A percentile compares a stretch with the other conserved stretches of the same genome.
These are phyloP conservation scores for Nixonia krombeini DNA, from an alignment of 1,140 invertebrate species.

Conservation along the genomic window DNA sequence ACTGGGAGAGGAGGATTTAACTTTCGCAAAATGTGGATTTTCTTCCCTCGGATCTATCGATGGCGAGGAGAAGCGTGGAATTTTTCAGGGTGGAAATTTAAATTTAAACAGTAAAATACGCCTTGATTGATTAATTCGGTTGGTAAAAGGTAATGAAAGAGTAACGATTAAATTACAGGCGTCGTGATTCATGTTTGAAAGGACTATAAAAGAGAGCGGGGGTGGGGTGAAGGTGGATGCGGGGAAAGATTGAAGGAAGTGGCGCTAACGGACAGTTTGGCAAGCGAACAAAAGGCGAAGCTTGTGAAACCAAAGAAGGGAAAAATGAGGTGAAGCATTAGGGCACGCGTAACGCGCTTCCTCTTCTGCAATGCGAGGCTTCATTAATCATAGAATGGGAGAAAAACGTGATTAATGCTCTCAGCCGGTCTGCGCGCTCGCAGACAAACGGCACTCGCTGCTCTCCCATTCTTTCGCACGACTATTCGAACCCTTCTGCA, in stretches of 20 bases:
- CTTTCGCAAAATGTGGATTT: too few species aligned
- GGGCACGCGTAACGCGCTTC: conserved; percentile 1
- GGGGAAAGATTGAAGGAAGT: not conserved
- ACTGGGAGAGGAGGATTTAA: too few species aligned
- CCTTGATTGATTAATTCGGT: too few species aligned
- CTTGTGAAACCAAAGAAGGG: not conserved
- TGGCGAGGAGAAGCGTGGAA: too few species aligned
- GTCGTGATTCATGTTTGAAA: too few species aligned
- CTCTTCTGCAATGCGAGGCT: not conserved
- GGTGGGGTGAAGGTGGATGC: too few species aligned
- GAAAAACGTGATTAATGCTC: conserved; percentile 25
- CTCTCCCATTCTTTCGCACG: conserved; percentile 8
- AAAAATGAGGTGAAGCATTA: not conserved
- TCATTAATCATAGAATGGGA: conserved; percentile 9
- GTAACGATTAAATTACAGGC: too few species aligned
- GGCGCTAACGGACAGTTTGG: not conserved
- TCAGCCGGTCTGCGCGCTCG: not conserved
- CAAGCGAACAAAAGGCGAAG: not conserved
- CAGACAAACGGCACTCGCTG: conserved; percentile 3
- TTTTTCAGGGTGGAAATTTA: too few species aligned
- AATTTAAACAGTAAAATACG: too few species aligned
- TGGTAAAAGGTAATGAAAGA: too few species aligned
- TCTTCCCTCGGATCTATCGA: too few species aligned
- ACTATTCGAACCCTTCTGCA: conserved; percentile 4
- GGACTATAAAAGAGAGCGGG: too few species aligned